Percentiles rank a stretch among this genome's conserved stretches.
Conservation (phyloP, 2,797 vertebrate genomes). For the Cygnus olor region DNA sequence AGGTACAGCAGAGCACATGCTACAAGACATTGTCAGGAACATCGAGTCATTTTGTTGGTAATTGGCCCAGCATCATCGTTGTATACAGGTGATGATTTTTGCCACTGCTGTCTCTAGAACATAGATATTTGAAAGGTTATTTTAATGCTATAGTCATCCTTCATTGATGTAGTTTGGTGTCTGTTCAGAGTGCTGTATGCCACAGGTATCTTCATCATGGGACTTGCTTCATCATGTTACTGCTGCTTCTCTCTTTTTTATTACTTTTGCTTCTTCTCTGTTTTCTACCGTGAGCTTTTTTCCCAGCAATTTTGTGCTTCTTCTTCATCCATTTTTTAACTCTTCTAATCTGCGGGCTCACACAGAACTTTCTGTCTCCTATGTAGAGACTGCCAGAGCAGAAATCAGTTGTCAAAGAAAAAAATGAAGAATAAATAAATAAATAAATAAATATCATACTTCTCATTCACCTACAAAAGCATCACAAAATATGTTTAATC, state of each 20-base stretch:
- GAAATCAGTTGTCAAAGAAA: neutral
- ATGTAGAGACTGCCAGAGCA: constrained; percentile 70
- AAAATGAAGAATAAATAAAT: neutral
- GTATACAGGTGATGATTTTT: neutral
- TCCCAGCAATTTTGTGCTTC: constrained; percentile 3
- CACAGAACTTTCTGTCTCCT: constrained; percentile 71
- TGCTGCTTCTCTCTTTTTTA: neutral
- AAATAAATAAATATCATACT: neutral
- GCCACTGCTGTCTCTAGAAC: neutral
- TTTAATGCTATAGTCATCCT: neutral
- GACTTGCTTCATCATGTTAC: neutral
- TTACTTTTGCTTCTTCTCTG: neutral
- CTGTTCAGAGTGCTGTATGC: rapidly evolving
- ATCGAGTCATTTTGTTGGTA: neutral
- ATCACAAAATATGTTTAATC: neutral
- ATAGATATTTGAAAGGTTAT: neutral
- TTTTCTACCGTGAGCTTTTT: neutral
- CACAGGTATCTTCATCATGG: neutral
- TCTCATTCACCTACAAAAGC: neutral
- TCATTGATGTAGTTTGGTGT: neutral
- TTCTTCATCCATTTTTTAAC: constrained; percentile 70
- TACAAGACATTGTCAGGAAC: neutral
- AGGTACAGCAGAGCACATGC: neutral
- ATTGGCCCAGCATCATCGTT: neutral
- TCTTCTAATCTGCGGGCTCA: constrained; percentile 55